Evolutionary conservation across 2,113 vertebrate genomes (phyloP), one percentile per base, ranked within the genome.

Genomic region (Boleophthalmus pectinirostris): DNA sequence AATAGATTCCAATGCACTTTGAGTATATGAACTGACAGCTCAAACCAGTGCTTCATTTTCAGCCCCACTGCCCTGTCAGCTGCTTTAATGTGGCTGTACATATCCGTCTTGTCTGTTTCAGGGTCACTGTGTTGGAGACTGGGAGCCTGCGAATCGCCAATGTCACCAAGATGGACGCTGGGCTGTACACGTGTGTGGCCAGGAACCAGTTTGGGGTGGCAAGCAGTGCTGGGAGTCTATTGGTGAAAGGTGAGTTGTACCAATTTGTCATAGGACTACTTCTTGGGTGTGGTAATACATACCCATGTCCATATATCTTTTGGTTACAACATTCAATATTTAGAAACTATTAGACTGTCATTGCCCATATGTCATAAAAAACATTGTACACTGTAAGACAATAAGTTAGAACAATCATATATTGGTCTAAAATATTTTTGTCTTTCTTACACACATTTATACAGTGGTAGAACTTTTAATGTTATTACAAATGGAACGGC

Each of bases 181-280:
- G 96, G 0, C 94, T 96, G 33, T 99, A 98, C 86, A 98, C 96
- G 0, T 99, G 97, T 13, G 92, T 95, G 15, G 97, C 97, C 68
- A 94, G 94, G 46, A 99, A 99, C 92, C 95, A 95, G 90, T 98
- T 98, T 6, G 97, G 97, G 49, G 96, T 94, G 0, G 96, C 96
- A 0, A 98, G 96, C 92, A 98, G 96, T 82, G 92, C 94, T 0
- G 97, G 97, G 43, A 96, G 91, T 73, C 90, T 99, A 68, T 65
- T 96, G 51, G 96, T 99, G 16, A 99, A 99, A 96, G 97, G 97
- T 99, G 92, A 80, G 79, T 3, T 33, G 9, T 46, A 20, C 16
- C 43, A 18, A 33, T 63, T 1, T 63, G 16, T 23, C 24, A 18
- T 61, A 6, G 25, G 24, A 33, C 18, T 1, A 61, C 56, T 58